Percentiles rank a stretch among this genome's conserved stretches.
Evolutionary conservation across 2,113 vertebrate species (phyloP).

Genomic region (Microcebus tavaratra): DNA sequence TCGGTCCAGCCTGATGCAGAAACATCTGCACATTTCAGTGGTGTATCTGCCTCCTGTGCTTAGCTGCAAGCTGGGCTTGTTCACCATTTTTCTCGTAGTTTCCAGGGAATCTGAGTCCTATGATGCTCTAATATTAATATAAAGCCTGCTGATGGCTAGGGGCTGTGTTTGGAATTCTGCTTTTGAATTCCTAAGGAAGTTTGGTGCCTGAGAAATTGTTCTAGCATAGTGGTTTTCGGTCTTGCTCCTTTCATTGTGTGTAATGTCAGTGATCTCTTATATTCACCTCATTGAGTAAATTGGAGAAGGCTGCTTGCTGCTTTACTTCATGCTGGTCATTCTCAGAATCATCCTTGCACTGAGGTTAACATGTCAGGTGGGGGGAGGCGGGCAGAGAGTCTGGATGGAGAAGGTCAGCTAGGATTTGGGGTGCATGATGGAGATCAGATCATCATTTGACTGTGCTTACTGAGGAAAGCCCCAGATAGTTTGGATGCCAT

Average conservation of each 20-base stretch:
- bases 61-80: rapidly evolving
- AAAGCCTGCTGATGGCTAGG: not conserved
- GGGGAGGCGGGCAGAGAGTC: conserved; percentile 75
- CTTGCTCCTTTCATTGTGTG: too few relatives aligned
- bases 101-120: rapidly evolving
- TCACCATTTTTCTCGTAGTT: rapidly evolving
- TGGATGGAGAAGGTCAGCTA: conserved; percentile 67
- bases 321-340: conserved; percentile 61
- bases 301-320: conserved; percentile 67
- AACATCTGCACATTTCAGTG: rapidly evolving
- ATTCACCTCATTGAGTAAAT: conserved; percentile 72
- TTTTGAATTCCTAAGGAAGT: not conserved
- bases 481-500: conserved; percentile 55
- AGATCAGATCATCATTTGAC: conserved; percentile 74
- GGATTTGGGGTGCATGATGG: conserved; percentile 62
- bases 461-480: conserved; percentile 68
- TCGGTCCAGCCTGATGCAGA: rapidly evolving
- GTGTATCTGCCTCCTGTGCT: not conserved
- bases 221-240: not conserved
- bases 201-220: not conserved
- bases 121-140: not conserved
- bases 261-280: not conserved
- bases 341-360: conserved; percentile 74
- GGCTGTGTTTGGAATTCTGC: not conserved
- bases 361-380: conserved; percentile 59